Conservation (phyloP, 1,140 invertebrate genomes). For the Dufourea novaeangliae region DNA sequence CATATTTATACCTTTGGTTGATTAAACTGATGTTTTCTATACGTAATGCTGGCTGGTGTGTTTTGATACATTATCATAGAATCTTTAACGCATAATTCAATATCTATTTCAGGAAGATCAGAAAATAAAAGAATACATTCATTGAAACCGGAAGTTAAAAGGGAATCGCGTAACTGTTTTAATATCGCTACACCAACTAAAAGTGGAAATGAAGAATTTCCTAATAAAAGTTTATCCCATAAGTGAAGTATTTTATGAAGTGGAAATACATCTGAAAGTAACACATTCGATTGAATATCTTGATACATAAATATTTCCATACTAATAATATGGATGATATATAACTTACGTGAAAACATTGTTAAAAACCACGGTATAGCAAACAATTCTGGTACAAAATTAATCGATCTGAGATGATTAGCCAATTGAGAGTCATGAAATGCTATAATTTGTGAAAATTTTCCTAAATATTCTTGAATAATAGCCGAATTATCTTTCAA, state of each 20-base stretch:
- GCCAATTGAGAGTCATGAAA: slow-evolving; percentile 97
- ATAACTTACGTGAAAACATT: slow-evolving; percentile 98
- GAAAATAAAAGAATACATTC: slow-evolving; percentile 98
- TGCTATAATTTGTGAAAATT: slow-evolving; percentile 97
- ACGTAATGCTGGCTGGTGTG: slow-evolving; percentile 94
- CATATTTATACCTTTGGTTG: slow-evolving; percentile 72
- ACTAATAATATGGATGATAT: slow-evolving; percentile 6
- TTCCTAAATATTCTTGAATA: slow-evolving; percentile 98
- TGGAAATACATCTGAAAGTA: slow-evolving; percentile 95
- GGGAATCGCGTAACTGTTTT: slow-evolving; percentile 91
- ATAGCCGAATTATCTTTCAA: slow-evolving; percentile 98
- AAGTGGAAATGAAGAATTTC: slow-evolving; percentile 96
- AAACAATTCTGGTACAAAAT: slow-evolving; percentile 98
- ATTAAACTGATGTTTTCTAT: slow-evolving; percentile 88
- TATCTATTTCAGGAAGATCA: slow-evolving; percentile 98
- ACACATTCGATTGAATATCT: slow-evolving; percentile 1
- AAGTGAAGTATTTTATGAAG: slow-evolving; percentile 98
- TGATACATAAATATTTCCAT: slow-evolving; percentile 10
- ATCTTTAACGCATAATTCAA: slow-evolving; percentile 95
- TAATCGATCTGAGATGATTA: slow-evolving; percentile 95
- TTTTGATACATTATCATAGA: slow-evolving; percentile 92
- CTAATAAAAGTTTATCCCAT: slow-evolving; percentile 97
- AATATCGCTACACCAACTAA: slow-evolving; percentile 97
- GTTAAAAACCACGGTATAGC: slow-evolving; percentile 99
- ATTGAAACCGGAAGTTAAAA: slow-evolving; percentile 96